These are phyloP conservation scores for Dolichoris vasculosae DNA, from an alignment of 1,140 invertebrate genomes.

Conservation along the genomic window DNA sequence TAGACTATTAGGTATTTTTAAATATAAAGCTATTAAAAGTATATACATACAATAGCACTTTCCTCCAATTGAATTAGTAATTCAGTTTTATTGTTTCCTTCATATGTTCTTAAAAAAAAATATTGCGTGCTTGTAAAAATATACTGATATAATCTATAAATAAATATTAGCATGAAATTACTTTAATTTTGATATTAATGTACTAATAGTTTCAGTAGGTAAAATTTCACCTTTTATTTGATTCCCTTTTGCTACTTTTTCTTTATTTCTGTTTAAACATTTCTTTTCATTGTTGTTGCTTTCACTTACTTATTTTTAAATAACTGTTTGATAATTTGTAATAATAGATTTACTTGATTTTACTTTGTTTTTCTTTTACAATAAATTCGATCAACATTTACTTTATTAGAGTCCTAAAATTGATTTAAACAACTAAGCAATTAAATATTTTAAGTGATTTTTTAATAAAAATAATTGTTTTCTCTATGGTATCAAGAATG, in stretches of 20 bases:
- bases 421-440: too few species aligned
- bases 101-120: slow-evolving; percentile 1
- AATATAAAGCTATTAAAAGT: not conserved
- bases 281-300: not conserved
- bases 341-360: too few species aligned
- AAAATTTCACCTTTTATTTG: not conserved
- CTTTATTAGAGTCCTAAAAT: too few species aligned
- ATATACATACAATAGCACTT: slow-evolving; percentile 30
- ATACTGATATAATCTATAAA: not conserved
- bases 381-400: too few species aligned
- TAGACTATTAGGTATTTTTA: too few species aligned
- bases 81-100: not conserved
- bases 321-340: too few species aligned
- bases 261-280: not conserved
- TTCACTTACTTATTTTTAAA: too few species aligned
- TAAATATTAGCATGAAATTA: not conserved
- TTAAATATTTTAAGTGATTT: too few species aligned
- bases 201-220: not conserved
- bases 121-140: not conserved
- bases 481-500: too few species aligned
- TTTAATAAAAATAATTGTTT: too few species aligned
- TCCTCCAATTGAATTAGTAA: slow-evolving; percentile 8
- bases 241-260: not conserved
- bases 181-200: not conserved
- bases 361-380: too few species aligned